phyloP scores from a whole-genome alignment of 92 coral and sea anemone genomes.

The Nematostella vectensis region DNA sequence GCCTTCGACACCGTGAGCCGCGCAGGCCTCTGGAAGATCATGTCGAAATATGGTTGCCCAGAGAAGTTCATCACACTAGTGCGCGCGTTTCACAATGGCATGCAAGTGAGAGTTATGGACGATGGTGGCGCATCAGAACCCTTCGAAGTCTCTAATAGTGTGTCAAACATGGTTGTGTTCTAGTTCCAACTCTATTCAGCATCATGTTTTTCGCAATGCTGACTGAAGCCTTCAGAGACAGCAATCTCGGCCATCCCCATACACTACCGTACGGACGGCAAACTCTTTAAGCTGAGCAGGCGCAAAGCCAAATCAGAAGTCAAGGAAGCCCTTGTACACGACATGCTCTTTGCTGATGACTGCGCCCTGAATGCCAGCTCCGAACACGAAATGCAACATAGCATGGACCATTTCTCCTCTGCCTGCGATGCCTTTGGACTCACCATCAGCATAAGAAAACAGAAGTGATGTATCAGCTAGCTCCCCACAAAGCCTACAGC shows the following conservation, averaged over 20 bases:
- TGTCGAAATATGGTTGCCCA: slow-evolving; percentile 16
- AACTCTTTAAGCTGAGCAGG: slow-evolving; percentile 28
- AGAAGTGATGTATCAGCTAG: slow-evolving; percentile 27
- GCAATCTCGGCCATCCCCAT: background rate
- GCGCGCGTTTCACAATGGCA: slow-evolving; percentile 16
- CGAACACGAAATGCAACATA: slow-evolving; percentile 12
- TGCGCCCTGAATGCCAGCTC: slow-evolving; percentile 34
- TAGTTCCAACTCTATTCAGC: slow-evolving; percentile 22
- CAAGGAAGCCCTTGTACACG: slow-evolving; percentile 13
- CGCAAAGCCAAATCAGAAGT: slow-evolving; percentile 16
- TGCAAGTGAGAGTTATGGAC: slow-evolving; percentile 10
- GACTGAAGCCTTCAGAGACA: slow-evolving; percentile 12
- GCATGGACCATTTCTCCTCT: slow-evolving; percentile 8
- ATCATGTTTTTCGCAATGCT: slow-evolving; percentile 16
- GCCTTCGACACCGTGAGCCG: slow-evolving; percentile 15
- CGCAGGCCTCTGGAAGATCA: slow-evolving; percentile 21
- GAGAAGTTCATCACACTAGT: slow-evolving; percentile 5
- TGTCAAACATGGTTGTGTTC: slow-evolving; percentile 25
- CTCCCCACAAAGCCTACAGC: slow-evolving; percentile 8
- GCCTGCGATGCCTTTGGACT: slow-evolving; percentile 22
- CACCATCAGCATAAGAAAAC: slow-evolving; percentile 26
- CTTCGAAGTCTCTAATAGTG: slow-evolving; percentile 13
- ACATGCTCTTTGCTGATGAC: slow-evolving; percentile 30
- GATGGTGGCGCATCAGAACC: slow-evolving; percentile 2
- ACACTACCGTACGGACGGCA: slow-evolving; percentile 16